Conservation (phyloP, 2,113 vertebrate genomes). For the Pseudonaja textilis region DNA sequence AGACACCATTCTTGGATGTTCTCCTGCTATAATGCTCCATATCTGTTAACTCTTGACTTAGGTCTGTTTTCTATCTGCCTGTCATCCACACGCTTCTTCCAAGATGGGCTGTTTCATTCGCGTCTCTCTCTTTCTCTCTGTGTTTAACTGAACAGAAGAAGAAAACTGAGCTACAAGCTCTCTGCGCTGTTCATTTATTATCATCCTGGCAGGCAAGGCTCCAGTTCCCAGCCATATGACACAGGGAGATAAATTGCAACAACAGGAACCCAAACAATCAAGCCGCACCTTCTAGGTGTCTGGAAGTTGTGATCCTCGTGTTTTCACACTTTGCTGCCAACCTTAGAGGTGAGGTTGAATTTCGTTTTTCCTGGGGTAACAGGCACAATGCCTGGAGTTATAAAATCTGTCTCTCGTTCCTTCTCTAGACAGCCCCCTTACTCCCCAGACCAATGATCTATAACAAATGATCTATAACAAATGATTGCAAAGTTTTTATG, state of each 20-base stretch:
- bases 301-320: constrained; percentile 44
- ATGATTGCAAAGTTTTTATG: background rate
- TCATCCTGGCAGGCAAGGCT: constrained; percentile 54
- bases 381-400: constrained; percentile 49
- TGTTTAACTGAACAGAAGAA: constrained; percentile 48
- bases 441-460: constrained; percentile 8
- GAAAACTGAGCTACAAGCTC: constrained; percentile 45
- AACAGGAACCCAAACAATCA: constrained; percentile 62
- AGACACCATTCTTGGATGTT: no score
- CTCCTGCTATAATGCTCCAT: background rate
- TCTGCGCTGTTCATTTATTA: constrained; percentile 42
- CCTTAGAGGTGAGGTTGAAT: constrained; percentile 41
- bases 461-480: no score
- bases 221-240: constrained; percentile 62
- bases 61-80: background rate
- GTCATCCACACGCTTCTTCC: background rate
- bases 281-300: constrained; percentile 21
- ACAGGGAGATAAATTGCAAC: constrained; percentile 61
- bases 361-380: constrained; percentile 44
- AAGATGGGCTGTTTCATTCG: constrained; percentile 28
- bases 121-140: constrained; percentile 17
- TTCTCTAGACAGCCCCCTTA: constrained; percentile 23
- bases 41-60: no score
- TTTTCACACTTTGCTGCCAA: constrained; percentile 51
- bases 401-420: constrained; percentile 51